A percentile compares a stretch with the other conserved stretches of the same genome.
These are phyloP conservation scores for Clunio marinus DNA, from an alignment of 2,888 invertebrate genomes.

Conservation along the genomic window DNA sequence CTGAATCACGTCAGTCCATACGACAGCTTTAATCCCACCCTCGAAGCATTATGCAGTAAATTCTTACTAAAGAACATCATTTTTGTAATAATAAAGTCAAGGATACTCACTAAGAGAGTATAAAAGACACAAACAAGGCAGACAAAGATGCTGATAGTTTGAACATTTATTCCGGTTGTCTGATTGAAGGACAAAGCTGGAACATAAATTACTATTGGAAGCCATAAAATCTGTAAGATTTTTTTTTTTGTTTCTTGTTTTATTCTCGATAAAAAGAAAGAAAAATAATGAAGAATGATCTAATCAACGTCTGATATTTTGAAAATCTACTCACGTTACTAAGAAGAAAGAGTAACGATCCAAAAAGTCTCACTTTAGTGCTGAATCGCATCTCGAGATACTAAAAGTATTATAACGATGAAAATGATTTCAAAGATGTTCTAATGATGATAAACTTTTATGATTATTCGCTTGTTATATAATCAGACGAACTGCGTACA, in stretches of 20 bases:
- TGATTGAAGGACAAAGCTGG: conserved; percentile 76
- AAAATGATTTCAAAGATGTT: background rate
- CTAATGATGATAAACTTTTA: too few relatives aligned
- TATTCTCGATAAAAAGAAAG: too few relatives aligned
- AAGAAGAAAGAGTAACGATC: too few relatives aligned
- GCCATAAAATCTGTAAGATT: background rate
- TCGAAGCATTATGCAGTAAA: too few relatives aligned
- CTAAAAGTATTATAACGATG: conserved; percentile 51
- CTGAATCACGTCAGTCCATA: conserved; percentile 76
- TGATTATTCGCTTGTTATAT: too few relatives aligned
- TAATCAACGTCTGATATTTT: too few relatives aligned
- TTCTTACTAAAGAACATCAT: too few relatives aligned
- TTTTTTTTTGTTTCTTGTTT: too few relatives aligned
- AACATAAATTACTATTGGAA: conserved; percentile 56
- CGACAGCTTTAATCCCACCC: conserved; percentile 53
- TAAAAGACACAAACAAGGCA: conserved; percentile 79
- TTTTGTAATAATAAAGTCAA: background rate
- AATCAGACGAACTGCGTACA: too few relatives aligned
- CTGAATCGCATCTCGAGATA: conserved; percentile 70
- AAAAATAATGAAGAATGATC: too few relatives aligned
- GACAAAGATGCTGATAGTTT: conserved; percentile 74
- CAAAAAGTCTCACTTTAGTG: conserved; percentile 64
- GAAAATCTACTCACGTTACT: too few relatives aligned
- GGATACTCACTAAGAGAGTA: conserved; percentile 54
- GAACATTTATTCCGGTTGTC: conserved; percentile 77